These are phyloP conservation scores for Nipponacmea schrenckii DNA, from an alignment of 2,888 invertebrate genomes.

Conservation along the genomic window DNA sequence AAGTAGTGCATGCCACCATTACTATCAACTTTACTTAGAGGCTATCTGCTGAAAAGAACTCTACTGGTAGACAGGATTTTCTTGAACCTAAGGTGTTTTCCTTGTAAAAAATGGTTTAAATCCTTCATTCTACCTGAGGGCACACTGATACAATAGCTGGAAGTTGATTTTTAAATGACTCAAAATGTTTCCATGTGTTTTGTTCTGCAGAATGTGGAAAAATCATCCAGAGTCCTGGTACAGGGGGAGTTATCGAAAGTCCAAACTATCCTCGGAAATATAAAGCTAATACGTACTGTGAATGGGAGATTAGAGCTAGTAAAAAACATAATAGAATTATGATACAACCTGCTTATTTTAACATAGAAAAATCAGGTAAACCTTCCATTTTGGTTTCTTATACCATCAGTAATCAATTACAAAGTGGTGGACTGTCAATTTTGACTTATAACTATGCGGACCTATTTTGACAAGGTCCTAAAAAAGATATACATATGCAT, in stretches of 20 bases:
- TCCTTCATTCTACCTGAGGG: not conserved
- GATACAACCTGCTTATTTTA: conserved; percentile 90
- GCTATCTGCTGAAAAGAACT: not conserved
- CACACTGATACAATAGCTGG: not conserved
- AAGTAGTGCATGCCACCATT: too few relatives aligned
- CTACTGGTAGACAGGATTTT: not conserved
- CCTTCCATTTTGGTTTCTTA: too few relatives aligned
- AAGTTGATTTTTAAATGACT: too few relatives aligned
- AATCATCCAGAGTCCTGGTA: conserved; percentile 73
- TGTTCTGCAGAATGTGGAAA: conserved; percentile 82
- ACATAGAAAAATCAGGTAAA: conserved; percentile 76
- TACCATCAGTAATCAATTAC: too few relatives aligned
- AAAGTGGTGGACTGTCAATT: too few relatives aligned
- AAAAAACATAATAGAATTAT: conserved; percentile 84
- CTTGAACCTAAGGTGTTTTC: too few relatives aligned
- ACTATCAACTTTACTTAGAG: too few relatives aligned
- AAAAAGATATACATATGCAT: too few relatives aligned
- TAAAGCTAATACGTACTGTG: conserved; percentile 80
- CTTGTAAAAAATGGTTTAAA: not conserved
- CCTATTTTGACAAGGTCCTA: too few relatives aligned
- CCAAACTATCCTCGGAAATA: conserved; percentile 93
- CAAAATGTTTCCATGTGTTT: too few relatives aligned
- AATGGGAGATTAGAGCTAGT: conserved; percentile 93
- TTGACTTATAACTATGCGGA: too few relatives aligned
- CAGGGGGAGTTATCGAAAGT: conserved; percentile 79